Conservation (phyloP, 2,113 vertebrate genomes). For the Scomber colias region DNA sequence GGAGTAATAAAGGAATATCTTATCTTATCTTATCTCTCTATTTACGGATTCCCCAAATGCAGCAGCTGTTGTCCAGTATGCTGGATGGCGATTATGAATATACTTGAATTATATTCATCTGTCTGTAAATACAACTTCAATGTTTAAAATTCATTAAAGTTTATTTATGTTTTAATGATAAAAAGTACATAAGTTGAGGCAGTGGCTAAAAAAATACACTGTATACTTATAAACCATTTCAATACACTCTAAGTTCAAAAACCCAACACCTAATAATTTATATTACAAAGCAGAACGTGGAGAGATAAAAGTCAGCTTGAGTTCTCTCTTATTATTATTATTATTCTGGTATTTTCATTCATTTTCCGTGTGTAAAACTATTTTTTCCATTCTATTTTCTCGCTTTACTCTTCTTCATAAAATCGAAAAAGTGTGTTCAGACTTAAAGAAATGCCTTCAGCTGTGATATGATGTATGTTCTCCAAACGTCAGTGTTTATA, state of each 20-base stretch:
- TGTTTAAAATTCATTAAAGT: background rate
- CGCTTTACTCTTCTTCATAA: slow-evolving; percentile 11
- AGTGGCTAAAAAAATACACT: background rate
- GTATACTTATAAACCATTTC: background rate
- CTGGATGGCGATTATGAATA: background rate
- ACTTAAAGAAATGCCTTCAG: background rate
- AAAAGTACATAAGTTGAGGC: background rate
- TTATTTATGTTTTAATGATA: background rate
- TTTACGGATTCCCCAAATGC: slow-evolving; percentile 1
- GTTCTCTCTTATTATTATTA: background rate
- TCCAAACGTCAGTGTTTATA: background rate
- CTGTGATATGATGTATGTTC: slow-evolving; percentile 9
- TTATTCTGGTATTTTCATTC: background rate
- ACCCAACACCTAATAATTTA: background rate
- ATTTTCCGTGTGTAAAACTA: background rate
- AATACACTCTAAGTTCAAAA: background rate
- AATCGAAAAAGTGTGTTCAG: slow-evolving; percentile 2
- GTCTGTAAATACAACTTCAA: background rate
- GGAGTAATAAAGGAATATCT: too few relatives aligned
- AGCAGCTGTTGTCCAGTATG: background rate
- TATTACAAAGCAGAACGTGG: background rate
- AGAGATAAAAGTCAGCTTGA: background rate
- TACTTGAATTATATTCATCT: background rate
- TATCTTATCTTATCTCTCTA: background rate
- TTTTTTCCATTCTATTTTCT: slow-evolving; percentile 4